Conservation (phyloP, 2,888 invertebrate genomes). For the Diarsia brunnea region DNA sequence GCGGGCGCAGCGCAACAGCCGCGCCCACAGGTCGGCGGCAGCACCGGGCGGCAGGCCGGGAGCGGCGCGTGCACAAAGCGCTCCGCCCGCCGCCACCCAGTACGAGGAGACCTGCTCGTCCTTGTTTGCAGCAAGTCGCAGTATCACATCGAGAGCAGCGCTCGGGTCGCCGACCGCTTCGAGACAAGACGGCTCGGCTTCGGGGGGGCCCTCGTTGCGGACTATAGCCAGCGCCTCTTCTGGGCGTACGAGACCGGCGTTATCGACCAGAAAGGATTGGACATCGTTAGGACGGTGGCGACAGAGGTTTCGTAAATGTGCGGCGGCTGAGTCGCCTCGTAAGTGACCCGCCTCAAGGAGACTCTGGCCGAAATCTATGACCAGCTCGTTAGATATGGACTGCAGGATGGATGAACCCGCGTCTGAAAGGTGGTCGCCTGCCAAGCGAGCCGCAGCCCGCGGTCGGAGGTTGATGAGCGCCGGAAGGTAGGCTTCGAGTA, state of each 20-base stretch:
- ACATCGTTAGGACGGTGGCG: slow-evolving; percentile 74
- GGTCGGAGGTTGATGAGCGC: slow-evolving; percentile 78
- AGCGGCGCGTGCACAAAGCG: slow-evolving; percentile 78
- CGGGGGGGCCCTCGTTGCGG: slow-evolving; percentile 74
- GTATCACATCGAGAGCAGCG: slow-evolving; percentile 81
- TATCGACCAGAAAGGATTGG: slow-evolving; percentile 76
- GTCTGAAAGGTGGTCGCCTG: slow-evolving; percentile 72
- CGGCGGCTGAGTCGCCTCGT: slow-evolving; percentile 77
- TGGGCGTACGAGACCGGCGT: slow-evolving; percentile 82
- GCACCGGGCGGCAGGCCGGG: slow-evolving; percentile 75
- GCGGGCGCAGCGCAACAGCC: slow-evolving; percentile 76
- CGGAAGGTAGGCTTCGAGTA: slow-evolving; percentile 72
- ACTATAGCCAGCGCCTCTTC: slow-evolving; percentile 83
- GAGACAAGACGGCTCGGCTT: slow-evolving; percentile 83
- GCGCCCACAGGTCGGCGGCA: slow-evolving; percentile 78
- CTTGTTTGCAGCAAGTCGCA: slow-evolving; percentile 70
- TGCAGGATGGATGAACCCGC: slow-evolving; percentile 66
- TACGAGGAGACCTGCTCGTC: slow-evolving; percentile 62
- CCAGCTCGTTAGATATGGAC: slow-evolving; percentile 64
- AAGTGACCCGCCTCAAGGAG: slow-evolving; percentile 75
- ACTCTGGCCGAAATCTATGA: slow-evolving; percentile 77
- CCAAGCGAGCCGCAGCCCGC: slow-evolving; percentile 78
- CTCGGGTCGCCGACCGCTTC: slow-evolving; percentile 84
- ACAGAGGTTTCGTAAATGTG: slow-evolving; percentile 80
- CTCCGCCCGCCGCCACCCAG: slow-evolving; percentile 75